Base-by-base conservation (phyloP, 1,140 invertebrate genomes). In the Heliconius hewitsoni region DNA sequence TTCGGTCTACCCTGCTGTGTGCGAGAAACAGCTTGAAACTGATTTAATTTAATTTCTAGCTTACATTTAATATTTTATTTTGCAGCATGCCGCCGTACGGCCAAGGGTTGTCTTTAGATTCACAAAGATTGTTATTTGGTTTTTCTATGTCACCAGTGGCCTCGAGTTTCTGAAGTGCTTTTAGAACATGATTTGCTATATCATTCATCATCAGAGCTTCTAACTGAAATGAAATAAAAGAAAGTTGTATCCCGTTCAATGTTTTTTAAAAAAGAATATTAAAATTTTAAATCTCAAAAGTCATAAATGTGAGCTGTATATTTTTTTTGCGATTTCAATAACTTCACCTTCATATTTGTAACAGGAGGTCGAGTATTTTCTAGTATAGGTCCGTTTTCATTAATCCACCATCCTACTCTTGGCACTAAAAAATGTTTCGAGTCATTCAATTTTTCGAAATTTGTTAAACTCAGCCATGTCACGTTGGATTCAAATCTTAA, bases 181-280 rank as follows among this genome's bases (percentile, higher is more conserved):
- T 88, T 23, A 92, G 79, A 0, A 94, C 75, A 76, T 93, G 91
- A 73, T 90, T 93, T 50, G 91, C 88, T 79, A 94, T 84, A 71
- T 94, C 93, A 70, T 92, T 88, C 89, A 93, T 90, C 70, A 94
- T 78, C 1, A 94, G 77, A 6, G 91, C 83, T 80, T 92, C 91
- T 18, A 85, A 74, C 91, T 94, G 76, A 46, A 87, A 85, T 70
- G 76, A 80, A 77, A 16, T 78, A 34, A 79, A 81, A 23, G 8
- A 57, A 74, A 74, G 4, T 46, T 30, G 1, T 71, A 30, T 18
- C 23, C 3, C 13, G 2, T 66, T 70, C 30, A 66, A 46, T 76
- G 4, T 16, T 42, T 73, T 46, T 46, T 3, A 34, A 16, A 46
- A 50, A 13, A 34, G 9, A 23, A 37, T 5, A 74, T 30, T n/a